Conservation (phyloP, 2,113 vertebrate species). For the Paramormyrops kingsleyae region DNA sequence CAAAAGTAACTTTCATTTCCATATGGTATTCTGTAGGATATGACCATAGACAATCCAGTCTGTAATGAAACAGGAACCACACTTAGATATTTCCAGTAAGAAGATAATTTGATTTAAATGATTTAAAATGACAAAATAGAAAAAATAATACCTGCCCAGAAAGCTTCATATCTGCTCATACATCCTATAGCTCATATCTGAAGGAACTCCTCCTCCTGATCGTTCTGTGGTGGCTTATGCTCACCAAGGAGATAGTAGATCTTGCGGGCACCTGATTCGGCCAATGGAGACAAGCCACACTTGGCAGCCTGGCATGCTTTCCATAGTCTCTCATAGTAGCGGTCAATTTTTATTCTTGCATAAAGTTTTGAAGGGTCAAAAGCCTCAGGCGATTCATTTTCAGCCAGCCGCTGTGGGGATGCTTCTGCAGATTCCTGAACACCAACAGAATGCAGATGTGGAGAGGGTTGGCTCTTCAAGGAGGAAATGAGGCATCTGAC, state of each 20-base stretch:
- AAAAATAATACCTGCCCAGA: not conserved
- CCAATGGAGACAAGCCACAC: not conserved
- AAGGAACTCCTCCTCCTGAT: conserved; percentile 6
- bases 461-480: not conserved
- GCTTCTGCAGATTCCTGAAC: not conserved
- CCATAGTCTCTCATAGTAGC: conserved; percentile 45
- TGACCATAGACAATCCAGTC: not conserved
- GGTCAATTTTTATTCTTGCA: conserved; percentile 43
- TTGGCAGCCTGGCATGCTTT: conserved; percentile 40
- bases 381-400: conserved; percentile 18
- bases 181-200: not conserved
- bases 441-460: not conserved
- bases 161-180: not conserved
- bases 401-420: not conserved
- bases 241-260: conserved; percentile 32
- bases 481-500: not conserved
- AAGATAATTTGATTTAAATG: not conserved
- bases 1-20: not conserved
- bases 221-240: conserved; percentile 11
- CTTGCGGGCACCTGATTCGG: conserved; percentile 13
- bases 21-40: not conserved
- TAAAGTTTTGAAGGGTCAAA: conserved; percentile 46
- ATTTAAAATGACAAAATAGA: not conserved
- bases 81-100: not conserved
- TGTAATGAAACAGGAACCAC: not conserved